Percentiles rank a stretch among this genome's conserved stretches.
Evolutionary conservation across 2,113 vertebrate species (phyloP).

Genomic region (Percina caprodes): DNA sequence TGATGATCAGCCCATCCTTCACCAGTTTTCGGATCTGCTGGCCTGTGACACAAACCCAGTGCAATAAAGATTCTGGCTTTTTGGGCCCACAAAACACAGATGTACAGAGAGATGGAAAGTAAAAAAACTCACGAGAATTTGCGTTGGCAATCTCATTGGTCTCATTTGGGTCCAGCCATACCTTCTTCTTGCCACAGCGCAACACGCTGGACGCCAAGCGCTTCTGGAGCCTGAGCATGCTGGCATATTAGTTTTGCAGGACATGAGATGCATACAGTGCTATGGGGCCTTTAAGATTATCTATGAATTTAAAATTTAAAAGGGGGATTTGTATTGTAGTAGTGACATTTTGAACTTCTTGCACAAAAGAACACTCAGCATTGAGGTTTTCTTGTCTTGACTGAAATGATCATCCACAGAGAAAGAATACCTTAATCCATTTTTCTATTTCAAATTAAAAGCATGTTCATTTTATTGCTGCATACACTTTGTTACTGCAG

Average conservation of each 20-base stretch:
- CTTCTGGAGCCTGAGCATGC: constrained; percentile 98
- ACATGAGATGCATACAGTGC: not conserved
- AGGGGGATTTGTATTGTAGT: not conserved
- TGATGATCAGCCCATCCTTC: constrained; percentile 96
- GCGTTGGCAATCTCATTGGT: constrained; percentile 98
- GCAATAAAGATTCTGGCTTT: not conserved
- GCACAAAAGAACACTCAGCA: not conserved
- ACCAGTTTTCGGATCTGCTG: constrained; percentile 97
- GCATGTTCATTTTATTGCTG: not conserved
- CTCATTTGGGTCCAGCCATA: constrained; percentile 96
- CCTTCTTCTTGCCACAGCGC: constrained; percentile 97
- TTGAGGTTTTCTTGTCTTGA: not conserved
- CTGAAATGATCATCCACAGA: not conserved
- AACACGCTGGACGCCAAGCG: constrained; percentile 94
- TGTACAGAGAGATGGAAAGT: not conserved
- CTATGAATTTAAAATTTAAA: not conserved
- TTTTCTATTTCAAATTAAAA: not conserved
- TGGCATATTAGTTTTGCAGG: constrained; percentile 41
- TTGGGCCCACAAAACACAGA: not conserved
- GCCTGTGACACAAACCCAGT: constrained; percentile 74
- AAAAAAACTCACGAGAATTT: constrained; percentile 89
- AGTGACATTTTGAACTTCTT: not conserved
- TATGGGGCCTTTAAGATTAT: not conserved
- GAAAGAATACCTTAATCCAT: not conserved
- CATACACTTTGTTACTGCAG: not conserved